Evolutionary conservation across 2,888 invertebrate species (phyloP).

Genomic region (Sesia apiformis): DNA sequence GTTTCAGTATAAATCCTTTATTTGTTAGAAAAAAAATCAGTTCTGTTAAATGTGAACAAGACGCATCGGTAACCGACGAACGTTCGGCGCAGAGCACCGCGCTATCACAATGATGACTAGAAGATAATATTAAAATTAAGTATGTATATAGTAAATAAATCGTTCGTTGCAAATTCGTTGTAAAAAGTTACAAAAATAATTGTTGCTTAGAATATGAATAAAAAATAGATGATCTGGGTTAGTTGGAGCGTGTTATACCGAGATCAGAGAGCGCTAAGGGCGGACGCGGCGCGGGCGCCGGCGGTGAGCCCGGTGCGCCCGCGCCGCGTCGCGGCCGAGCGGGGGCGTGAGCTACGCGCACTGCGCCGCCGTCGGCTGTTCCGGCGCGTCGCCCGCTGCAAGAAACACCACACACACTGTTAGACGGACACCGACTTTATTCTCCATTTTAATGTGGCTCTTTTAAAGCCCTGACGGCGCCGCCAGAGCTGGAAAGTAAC

Average conservation of each 20-base stretch:
- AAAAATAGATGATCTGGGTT: constrained; percentile 63
- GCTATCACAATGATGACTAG: constrained; percentile 51
- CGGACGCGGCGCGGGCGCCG: constrained; percentile 16
- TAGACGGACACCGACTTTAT: constrained; percentile 64
- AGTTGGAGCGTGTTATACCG: constrained; percentile 68
- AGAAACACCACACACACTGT: constrained; percentile 74
- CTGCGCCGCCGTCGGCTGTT: constrained; percentile 74
- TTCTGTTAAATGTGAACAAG: constrained; percentile 65
- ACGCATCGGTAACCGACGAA: constrained; percentile 53
- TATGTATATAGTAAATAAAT: constrained; percentile 15
- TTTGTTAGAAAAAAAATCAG: constrained; percentile 66
- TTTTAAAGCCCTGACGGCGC: constrained; percentile 31
- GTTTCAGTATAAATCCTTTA: constrained; percentile 60
- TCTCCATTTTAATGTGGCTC: constrained; percentile 21
- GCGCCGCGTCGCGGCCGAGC: constrained; percentile 25
- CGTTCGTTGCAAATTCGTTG: constrained; percentile 40
- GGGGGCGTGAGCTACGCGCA: constrained; percentile 60
- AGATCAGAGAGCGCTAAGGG: constrained; percentile 62
- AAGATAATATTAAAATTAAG: constrained; percentile 26
- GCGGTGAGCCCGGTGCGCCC: constrained; percentile 8
- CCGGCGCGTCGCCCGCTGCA: constrained; percentile 72
- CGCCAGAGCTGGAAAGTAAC: constrained; percentile 31
- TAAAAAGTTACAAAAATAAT: constrained; percentile 39
- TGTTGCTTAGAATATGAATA: constrained; percentile 22
- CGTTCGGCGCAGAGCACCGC: constrained; percentile 34